Percentiles rank a stretch among this genome's conserved stretches.
These are phyloP conservation scores for Sporophila hypoxantha DNA, from an alignment of 2,113 vertebrate species.

Conservation along the genomic window DNA sequence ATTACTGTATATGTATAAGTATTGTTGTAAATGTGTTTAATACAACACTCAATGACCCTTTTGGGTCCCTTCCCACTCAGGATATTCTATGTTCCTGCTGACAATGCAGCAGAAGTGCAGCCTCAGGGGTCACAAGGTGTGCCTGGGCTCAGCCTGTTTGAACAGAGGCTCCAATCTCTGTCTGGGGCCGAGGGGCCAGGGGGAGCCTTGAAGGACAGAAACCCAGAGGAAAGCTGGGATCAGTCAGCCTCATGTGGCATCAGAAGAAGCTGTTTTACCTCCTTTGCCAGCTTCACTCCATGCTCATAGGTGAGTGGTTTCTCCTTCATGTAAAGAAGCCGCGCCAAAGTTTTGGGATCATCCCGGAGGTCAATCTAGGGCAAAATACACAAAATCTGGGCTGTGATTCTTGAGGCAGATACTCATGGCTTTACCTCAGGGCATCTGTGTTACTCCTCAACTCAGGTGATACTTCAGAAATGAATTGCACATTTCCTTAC, in stretches of 20 bases:
- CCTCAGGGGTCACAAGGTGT: neutral
- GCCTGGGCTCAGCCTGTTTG: neutral
- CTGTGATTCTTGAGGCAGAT: neutral
- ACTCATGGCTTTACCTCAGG: neutral
- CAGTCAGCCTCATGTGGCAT: accelerated
- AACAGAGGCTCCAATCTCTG: neutral
- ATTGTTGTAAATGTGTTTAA: too few relatives aligned
- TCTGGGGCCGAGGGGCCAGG: accelerated
- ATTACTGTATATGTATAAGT: too few relatives aligned
- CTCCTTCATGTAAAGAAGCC: constrained; percentile 87
- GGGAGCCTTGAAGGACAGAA: neutral
- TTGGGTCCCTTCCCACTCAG: neutral
- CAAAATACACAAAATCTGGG: neutral
- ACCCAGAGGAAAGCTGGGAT: neutral
- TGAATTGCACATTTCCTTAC: neutral
- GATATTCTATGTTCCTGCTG: neutral
- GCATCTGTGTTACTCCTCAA: neutral
- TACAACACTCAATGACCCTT: accelerated
- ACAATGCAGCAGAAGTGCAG: neutral
- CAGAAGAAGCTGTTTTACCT: constrained; percentile 63
- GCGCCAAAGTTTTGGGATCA: constrained; percentile 84
- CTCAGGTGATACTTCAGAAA: neutral
- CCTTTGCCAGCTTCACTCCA: constrained; percentile 82
- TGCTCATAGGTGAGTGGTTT: constrained; percentile 86
- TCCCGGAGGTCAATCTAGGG: constrained; percentile 84